These are phyloP conservation scores for Cynopterus sphinx DNA, from an alignment of 2,797 vertebrate species.

Conservation along the genomic window DNA sequence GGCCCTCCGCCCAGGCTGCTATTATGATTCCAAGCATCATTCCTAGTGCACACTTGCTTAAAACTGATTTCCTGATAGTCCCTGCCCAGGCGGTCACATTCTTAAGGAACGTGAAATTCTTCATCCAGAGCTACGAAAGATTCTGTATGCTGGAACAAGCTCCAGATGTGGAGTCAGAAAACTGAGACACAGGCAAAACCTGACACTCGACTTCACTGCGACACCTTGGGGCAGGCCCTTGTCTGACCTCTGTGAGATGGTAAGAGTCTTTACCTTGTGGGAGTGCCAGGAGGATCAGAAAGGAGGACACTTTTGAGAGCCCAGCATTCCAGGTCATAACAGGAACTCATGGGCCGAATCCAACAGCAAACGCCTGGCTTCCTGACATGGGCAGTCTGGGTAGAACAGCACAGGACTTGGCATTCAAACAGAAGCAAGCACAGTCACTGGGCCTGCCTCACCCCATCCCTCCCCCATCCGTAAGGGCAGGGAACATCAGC, in stretches of 20 bases:
- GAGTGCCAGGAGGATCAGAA: background rate
- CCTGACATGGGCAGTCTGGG: background rate
- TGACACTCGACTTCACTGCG: background rate
- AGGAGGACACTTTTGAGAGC: background rate
- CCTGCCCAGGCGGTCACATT: background rate
- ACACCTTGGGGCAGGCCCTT: background rate
- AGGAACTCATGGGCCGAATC: background rate
- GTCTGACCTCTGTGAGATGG: background rate
- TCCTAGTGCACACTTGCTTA: background rate
- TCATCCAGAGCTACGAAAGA: background rate
- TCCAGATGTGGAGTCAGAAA: background rate
- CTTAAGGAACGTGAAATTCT: background rate
- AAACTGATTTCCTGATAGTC: background rate
- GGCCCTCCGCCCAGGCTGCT: background rate
- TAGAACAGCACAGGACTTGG: background rate
- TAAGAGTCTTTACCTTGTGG: background rate
- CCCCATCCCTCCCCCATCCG: rapidly evolving
- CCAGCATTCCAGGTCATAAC: background rate
- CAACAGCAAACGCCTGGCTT: background rate
- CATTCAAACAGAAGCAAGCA: background rate
- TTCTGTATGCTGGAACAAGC: background rate
- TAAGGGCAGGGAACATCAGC: background rate
- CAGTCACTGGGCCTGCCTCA: background rate
- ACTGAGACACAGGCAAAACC: background rate
- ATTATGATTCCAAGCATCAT: rapidly evolving